Evolutionary conservation across 2,797 vertebrate species (phyloP).

Genomic region (Coregonus suidteri): DNA sequence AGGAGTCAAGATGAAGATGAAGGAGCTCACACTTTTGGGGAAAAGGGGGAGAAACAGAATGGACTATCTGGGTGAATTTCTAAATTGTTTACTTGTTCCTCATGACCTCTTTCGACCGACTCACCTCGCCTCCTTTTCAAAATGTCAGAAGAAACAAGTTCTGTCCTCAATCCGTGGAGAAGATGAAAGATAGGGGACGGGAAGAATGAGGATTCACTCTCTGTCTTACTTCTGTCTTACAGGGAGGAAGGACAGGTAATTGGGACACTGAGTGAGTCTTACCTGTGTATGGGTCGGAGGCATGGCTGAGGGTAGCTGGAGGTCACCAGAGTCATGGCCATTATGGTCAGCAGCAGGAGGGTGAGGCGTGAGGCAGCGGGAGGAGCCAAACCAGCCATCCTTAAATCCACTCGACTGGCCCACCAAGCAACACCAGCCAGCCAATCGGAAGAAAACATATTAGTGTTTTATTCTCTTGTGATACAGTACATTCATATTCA

Average conservation of each 20-base stretch:
- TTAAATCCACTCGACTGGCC: conserved; percentile 17
- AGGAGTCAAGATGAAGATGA: too few relatives aligned
- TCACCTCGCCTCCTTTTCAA: neutral
- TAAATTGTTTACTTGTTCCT: neutral
- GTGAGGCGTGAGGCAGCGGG: conserved; percentile 32
- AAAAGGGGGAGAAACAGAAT: neutral
- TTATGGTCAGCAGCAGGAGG: conserved; percentile 61
- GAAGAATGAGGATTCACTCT: neutral
- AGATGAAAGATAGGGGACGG: too few relatives aligned
- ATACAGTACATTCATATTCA: neutral
- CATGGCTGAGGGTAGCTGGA: conserved; percentile 68
- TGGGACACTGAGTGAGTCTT: neutral
- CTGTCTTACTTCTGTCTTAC: neutral
- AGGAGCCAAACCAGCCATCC: conserved; percentile 58
- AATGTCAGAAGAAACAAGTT: neutral
- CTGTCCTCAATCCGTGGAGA: neutral
- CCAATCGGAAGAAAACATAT: neutral
- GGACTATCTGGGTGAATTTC: neutral
- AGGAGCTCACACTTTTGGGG: neutral
- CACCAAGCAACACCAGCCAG: neutral
- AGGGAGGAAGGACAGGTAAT: too few relatives aligned
- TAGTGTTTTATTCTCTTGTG: neutral
- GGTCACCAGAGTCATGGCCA: conserved; percentile 60
- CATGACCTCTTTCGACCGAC: neutral
- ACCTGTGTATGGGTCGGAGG: conserved; percentile 59